Evolutionary conservation across 1,140 invertebrate genomes (phyloP), one percentile per base, ranked within the genome.

Genomic region (Papilio helenus): DNA sequence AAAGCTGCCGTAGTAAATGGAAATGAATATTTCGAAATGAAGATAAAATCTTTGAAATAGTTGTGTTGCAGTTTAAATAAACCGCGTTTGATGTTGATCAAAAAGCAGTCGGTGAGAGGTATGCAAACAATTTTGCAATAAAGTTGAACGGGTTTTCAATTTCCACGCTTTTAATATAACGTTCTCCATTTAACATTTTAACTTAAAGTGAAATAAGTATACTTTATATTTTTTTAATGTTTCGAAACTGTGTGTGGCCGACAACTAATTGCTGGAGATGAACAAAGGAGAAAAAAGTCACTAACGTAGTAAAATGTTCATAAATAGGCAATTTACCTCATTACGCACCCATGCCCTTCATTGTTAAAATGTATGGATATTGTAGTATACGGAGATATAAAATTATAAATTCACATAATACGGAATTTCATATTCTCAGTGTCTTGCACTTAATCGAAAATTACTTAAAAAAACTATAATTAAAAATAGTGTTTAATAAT

Each of bases 51-150:
- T 29, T 14, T 68, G 61, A 34, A 34, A 68, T 68, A 68, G 34
- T 68, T 29, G 26, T 68, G 16, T 68, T 68, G 61, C 26, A 68
- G 26, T 68, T 34, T 68, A 68, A 68, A 68, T 29, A 68, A 68
- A 68, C 61, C 26, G 58, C 58, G 58, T 68, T 68, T 68, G 61
- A 29, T 68, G 61, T 34, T 34, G 61, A 68, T 68, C 61, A 61
- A 68, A 68, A 68, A 68, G 26, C 61, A 29, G 12, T 68, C 10
- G 3, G 23, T 68, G 61, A 29, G 61, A 29, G 61, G 23, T 68
- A 34, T 68, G 61, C 26, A 68, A 68, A 68, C 61, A 68, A 58
- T 68, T 68, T 68, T 68, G 26, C 23, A 68, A 68, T 68, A 29
- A 18, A 29, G 26, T 68, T 34, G 61, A 68, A 68, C 26, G 3